These are phyloP conservation scores for Felis chaus DNA, from an alignment of 2,113 vertebrate species.

Conservation along the genomic window DNA sequence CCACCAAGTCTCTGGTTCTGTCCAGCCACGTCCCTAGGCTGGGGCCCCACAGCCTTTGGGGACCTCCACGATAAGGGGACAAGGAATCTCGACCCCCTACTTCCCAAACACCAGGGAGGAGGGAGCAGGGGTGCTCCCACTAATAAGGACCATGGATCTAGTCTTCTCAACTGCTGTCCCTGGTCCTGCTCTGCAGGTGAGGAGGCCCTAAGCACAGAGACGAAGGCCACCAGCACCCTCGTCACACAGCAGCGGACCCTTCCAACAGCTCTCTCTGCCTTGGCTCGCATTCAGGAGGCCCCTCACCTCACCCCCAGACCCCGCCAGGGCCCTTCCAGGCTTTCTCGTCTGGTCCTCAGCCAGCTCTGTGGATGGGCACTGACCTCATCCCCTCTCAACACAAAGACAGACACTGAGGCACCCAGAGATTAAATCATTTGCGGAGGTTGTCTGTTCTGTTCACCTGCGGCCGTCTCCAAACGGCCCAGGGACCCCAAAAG, in stretches of 20 bases:
- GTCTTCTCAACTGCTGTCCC: neutral
- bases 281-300: neutral
- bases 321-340: fast-evolving
- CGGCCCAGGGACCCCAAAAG: neutral
- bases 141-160: neutral
- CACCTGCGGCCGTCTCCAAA: neutral
- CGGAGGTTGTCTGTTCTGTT: fast-evolving
- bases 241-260: neutral
- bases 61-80: neutral
- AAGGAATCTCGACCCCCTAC: neutral
- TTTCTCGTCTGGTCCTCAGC: neutral
- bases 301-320: neutral
- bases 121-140: neutral
- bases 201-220: neutral
- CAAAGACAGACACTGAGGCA: neutral
- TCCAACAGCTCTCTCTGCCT: neutral
- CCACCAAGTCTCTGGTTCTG: neutral
- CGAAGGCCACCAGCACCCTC: neutral
- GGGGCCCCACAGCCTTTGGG: neutral
- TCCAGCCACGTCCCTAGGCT: neutral
- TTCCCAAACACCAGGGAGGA: neutral
- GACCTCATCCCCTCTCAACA: neutral
- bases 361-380: neutral
- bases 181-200: neutral
- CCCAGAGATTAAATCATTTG: neutral